Evolutionary conservation across 2,797 vertebrate species (phyloP).

Genomic region (Rhynchonycteris naso): DNA sequence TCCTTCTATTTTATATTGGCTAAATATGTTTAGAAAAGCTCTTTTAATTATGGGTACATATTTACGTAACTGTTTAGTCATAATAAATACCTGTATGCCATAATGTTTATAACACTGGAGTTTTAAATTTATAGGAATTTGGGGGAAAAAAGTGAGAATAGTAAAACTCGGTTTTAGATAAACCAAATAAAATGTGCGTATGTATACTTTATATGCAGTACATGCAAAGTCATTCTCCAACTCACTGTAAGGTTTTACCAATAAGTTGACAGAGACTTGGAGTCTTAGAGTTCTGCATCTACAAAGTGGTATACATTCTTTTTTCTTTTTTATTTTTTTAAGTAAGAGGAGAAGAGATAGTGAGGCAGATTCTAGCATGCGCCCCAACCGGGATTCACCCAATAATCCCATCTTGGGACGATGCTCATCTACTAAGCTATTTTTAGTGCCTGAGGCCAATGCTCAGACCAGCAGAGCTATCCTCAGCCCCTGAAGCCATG

Average conservation of each 20-base stretch:
- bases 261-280: not conserved
- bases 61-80: slow-evolving; percentile 22
- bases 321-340: too few species aligned
- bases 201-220: not conserved
- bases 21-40: slow-evolving; percentile 11
- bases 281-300: not conserved
- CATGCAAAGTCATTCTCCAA: not conserved
- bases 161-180: slow-evolving; percentile 23
- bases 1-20: slow-evolving; percentile 3
- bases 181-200: not conserved
- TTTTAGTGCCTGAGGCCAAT: too few species aligned
- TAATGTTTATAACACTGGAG: not conserved
- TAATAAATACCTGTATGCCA: not conserved
- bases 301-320: not conserved
- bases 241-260: not conserved
- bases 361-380: too few species aligned
- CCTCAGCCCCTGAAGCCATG: too few species aligned
- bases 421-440: too few species aligned
- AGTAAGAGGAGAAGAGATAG: too few species aligned
- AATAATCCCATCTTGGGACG: too few species aligned
- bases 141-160: not conserved
- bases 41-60: not conserved
- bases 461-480: too few species aligned
- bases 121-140: slow-evolving; percentile 28
- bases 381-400: too few species aligned